phyloP scores from a whole-genome alignment of 64 coral and sea anemone species.

The Actinia tenebrosa region DNA sequence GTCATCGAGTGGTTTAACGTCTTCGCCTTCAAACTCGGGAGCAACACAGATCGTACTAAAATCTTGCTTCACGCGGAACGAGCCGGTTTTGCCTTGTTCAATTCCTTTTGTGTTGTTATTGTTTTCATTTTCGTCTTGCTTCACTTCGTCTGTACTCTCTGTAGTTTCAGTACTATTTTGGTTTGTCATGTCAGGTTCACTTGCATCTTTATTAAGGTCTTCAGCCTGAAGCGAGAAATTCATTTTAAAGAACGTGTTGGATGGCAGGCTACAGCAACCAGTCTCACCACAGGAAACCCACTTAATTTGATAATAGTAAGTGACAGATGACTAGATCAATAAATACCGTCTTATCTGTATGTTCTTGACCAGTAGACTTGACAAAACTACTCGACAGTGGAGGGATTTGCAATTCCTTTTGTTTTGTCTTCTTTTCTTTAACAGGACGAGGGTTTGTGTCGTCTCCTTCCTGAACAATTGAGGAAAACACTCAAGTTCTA shows the following conservation, averaged over 20 bases:
- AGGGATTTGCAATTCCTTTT: neutral
- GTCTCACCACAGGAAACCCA: too few species aligned
- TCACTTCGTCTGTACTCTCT: neutral
- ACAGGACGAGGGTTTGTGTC: neutral
- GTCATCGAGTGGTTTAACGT: constrained; percentile 59
- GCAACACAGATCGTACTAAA: constrained; percentile 68
- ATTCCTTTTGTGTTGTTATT: neutral
- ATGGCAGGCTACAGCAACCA: too few species aligned
- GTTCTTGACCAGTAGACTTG: constrained; percentile 19
- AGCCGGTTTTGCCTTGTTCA: neutral
- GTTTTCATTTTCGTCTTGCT: neutral
- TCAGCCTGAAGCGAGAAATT: neutral
- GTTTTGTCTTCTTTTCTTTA: neutral
- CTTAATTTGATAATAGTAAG: too few species aligned
- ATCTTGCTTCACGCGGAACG: constrained; percentile 71
- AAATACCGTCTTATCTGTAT: neutral
- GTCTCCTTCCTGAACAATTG: constrained; percentile 18
- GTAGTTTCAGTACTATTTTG: neutral
- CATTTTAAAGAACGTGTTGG: too few species aligned
- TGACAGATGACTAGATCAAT: too few species aligned
- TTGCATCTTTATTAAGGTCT: neutral
- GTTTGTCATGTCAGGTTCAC: neutral
- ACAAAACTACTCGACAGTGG: constrained; percentile 49
- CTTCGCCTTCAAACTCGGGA: constrained; percentile 85
- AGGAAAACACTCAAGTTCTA: neutral